Evolutionary conservation across 1,140 invertebrate species (phyloP).

Genomic region (Littorina saxatilis): DNA sequence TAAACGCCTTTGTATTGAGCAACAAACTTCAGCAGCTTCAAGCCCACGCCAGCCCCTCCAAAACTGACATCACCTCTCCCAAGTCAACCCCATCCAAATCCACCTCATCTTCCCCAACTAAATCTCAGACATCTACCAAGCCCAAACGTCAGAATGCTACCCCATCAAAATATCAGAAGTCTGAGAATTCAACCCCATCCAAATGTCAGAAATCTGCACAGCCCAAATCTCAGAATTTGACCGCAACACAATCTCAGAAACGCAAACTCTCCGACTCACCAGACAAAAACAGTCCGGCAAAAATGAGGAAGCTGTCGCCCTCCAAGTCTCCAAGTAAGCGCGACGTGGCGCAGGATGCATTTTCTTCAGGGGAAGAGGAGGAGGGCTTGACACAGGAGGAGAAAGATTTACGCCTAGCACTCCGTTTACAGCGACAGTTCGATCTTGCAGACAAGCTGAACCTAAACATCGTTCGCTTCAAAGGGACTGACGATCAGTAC

Average conservation of each 20-base stretch:
- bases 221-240: not conserved
- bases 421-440: constrained; percentile 51
- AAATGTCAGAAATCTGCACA: not conserved
- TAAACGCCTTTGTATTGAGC: not conserved
- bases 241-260: too few species aligned
- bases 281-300: not conserved
- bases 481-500: constrained; percentile 53
- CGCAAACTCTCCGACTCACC: not conserved
- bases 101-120: too few species aligned
- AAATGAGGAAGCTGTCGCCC: not conserved
- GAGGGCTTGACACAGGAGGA: constrained; percentile 47
- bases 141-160: too few species aligned
- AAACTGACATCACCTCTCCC: too few species aligned
- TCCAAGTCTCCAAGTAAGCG: not conserved
- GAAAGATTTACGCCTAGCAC: constrained; percentile 46
- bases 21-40: not conserved
- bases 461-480: constrained; percentile 40
- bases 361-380: not conserved
- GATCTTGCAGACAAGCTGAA: constrained; percentile 48
- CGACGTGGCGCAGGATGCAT: not conserved
- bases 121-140: too few species aligned
- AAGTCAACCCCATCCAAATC: too few species aligned
- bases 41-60: not conserved
- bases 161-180: too few species aligned
- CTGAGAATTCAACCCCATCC: too few species aligned